phyloP scores from a whole-genome alignment of 2,888 invertebrate genomes.

The Xanthia togata region DNA sequence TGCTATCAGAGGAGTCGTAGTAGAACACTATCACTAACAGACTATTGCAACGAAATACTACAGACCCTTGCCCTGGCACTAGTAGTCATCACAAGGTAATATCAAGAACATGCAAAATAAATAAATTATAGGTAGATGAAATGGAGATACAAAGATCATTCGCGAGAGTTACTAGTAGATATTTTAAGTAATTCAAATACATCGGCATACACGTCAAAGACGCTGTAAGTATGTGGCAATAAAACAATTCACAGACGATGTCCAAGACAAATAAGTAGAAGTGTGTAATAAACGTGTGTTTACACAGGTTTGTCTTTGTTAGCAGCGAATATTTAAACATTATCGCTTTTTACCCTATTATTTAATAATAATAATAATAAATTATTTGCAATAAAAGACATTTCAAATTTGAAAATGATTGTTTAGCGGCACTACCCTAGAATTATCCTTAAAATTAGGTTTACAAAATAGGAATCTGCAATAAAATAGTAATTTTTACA shows the following conservation, averaged over 20 bases:
- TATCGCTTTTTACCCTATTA: slow-evolving; percentile 78
- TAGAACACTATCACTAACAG: slow-evolving; percentile 61
- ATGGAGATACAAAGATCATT: slow-evolving; percentile 64
- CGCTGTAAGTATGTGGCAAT: slow-evolving; percentile 64
- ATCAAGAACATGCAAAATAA: slow-evolving; percentile 68
- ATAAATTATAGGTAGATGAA: slow-evolving; percentile 56
- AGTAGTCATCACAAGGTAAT: slow-evolving; percentile 76
- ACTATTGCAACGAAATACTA: slow-evolving; percentile 70
- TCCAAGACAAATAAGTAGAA: slow-evolving; percentile 58
- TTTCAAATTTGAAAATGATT: slow-evolving; percentile 77
- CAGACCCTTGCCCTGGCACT: slow-evolving; percentile 70
- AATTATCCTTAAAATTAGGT: slow-evolving; percentile 85
- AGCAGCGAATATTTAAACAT: slow-evolving; percentile 68
- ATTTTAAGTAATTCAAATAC: slow-evolving; percentile 52
- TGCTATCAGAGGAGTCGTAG: slow-evolving; percentile 65
- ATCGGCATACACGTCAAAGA: slow-evolving; percentile 59
- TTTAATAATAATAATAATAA: slow-evolving; percentile 73
- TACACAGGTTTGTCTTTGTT: slow-evolving; percentile 61
- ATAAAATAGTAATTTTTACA: slow-evolving; percentile 76
- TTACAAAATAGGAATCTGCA: slow-evolving; percentile 90
- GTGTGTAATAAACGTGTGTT: slow-evolving; percentile 54
- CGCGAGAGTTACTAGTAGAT: slow-evolving; percentile 57
- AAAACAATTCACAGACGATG: slow-evolving; percentile 76
- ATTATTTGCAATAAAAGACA: slow-evolving; percentile 77
- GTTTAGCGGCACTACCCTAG: slow-evolving; percentile 70